Evolutionary conservation across 1,140 invertebrate species (phyloP), one percentile per base, ranked within the genome.

Genomic region (Rhopalosiphum padi): DNA sequence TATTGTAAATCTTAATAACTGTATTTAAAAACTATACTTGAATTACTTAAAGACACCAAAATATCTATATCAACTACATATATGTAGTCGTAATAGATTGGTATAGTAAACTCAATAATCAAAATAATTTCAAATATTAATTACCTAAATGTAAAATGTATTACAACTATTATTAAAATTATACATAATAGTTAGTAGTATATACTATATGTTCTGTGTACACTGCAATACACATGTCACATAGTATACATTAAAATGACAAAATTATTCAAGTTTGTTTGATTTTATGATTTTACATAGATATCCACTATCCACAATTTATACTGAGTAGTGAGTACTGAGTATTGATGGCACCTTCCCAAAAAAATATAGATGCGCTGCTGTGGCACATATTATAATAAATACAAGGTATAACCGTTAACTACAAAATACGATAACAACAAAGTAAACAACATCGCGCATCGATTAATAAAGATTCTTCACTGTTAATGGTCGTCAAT

Each of bases 21-120:
- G 15, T n/a, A n/a, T 77, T 30, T 77, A 77, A n/a, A n/a, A 15
- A 18, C 48, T 18, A 51, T 51, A 15, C 2, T 51, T 51, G 48
- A 51, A 18, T 1, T 1, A 18, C 15, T 35, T 5, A 0, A 9
- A 0, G 15, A 3, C 1, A 15, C 3, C 60, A n/a, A 77, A 22
- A 68, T n/a, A n/a, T n/a, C 30, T 77, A n/a, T 68, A 68, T 46
- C 8, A 5, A 46, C 5, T 41, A 41, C 41, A 41, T 41, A 1
- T 15, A 68, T 30, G 23, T 9, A 3, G 30, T 77, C 11, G 2
- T 51, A 51, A 51, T 51, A 21, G 15, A 5, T 3, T 5, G 7
- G 8, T 25, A 30, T n/a, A 1, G 8, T 25, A 30, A 15, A 68
- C 60, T n/a, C 15, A 15, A 77, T 77, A 0, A 77, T 77, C 15